Evolutionary conservation across 2,888 invertebrate genomes (phyloP).

Genomic region (Leistus spinibarbis): DNA sequence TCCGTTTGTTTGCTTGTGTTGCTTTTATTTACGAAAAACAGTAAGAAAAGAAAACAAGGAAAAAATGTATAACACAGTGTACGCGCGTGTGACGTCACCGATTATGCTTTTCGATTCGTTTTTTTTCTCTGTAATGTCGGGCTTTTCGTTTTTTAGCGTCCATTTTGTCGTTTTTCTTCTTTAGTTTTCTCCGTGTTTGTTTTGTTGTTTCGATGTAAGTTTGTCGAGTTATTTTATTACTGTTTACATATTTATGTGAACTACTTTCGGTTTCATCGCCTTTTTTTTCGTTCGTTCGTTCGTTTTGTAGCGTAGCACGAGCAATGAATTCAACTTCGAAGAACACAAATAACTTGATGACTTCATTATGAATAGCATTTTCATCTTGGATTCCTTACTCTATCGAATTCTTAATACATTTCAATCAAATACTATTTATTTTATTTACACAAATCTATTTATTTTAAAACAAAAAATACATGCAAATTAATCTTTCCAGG

Average conservation of each 20-base stretch:
- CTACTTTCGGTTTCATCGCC: conserved; percentile 37
- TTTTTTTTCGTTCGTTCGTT: conserved; percentile 14
- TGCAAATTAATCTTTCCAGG: too few relatives aligned
- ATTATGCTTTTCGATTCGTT: conserved; percentile 31
- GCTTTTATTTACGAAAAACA: conserved; percentile 4
- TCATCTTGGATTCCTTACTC: neutral
- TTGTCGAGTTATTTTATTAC: conserved; percentile 37
- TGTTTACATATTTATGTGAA: conserved; percentile 39
- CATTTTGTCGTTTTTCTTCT: conserved; percentile 24
- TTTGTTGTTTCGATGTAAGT: conserved; percentile 33
- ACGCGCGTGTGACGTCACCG: conserved; percentile 30
- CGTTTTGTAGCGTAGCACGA: neutral
- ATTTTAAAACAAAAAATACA: too few relatives aligned
- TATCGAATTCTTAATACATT: neutral
- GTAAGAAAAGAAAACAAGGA: neutral
- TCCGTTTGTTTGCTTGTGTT: conserved; percentile 1
- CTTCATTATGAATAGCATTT: neutral
- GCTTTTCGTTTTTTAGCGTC: conserved; percentile 29
- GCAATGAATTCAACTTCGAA: neutral
- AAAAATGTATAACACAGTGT: neutral
- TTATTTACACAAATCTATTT: too few relatives aligned
- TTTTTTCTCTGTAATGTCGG: conserved; percentile 30
- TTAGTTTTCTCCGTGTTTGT: conserved; percentile 3
- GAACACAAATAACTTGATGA: neutral
- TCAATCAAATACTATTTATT: too few relatives aligned